phyloP scores from a whole-genome alignment of 1,140 invertebrate genomes.

The Cyphomyrmex costatus region DNA sequence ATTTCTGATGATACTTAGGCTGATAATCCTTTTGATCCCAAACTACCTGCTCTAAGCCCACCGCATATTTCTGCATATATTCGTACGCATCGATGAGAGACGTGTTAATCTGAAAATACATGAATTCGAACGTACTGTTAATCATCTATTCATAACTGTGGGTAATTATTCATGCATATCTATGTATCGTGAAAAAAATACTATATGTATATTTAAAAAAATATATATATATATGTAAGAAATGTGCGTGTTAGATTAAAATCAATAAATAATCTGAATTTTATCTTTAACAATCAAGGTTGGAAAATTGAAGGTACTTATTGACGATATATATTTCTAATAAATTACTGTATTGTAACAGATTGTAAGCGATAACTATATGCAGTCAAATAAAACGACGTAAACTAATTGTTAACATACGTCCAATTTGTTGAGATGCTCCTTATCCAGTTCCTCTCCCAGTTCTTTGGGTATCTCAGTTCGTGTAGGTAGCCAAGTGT shows the following conservation, averaged over 20 bases:
- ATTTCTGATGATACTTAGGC: conserved; percentile 86
- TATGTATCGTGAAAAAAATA: not conserved
- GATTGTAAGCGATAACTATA: not conserved
- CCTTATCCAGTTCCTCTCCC: conserved; percentile 82
- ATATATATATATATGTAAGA: not conserved
- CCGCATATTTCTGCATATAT: conserved; percentile 89
- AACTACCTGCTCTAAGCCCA: conserved; percentile 90
- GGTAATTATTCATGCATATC: not conserved
- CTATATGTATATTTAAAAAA: not conserved
- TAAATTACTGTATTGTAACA: not conserved
- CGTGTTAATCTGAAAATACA: conserved; percentile 87
- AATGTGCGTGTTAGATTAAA: not conserved
- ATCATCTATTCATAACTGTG: not conserved
- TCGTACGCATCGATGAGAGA: conserved; percentile 88
- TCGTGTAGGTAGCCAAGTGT: conserved; percentile 87
- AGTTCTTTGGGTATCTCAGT: conserved; percentile 87
- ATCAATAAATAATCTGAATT: no score
- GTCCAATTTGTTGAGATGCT: conserved; percentile 85
- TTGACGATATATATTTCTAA: not conserved
- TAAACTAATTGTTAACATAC: conserved; percentile 78
- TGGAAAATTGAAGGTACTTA: no score
- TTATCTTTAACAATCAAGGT: no score
- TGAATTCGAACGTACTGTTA: conserved; percentile 4
- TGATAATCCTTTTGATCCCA: conserved; percentile 88
- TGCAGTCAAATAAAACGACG: not conserved